Conservation (phyloP, 2,888 invertebrate genomes). For the Lycocerus yunnanus region DNA sequence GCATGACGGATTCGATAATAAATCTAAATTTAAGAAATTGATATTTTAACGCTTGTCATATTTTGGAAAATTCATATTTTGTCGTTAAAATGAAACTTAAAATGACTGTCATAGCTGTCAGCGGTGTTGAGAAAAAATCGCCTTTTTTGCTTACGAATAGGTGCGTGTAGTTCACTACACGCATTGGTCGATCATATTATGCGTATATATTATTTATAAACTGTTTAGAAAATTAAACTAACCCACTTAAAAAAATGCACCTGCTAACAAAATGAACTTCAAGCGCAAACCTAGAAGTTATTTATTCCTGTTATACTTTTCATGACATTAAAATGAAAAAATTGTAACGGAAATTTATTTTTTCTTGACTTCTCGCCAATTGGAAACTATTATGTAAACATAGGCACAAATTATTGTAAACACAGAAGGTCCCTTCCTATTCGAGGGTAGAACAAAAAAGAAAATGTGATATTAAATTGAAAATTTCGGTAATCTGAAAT, state of each 20-base stretch:
- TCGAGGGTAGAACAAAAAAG: background rate
- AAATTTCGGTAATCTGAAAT: no score
- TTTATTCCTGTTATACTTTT: background rate
- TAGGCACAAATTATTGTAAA: background rate
- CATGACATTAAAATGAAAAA: background rate
- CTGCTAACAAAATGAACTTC: background rate
- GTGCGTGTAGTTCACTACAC: no score
- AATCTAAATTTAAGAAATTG: background rate
- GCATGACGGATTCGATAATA: background rate
- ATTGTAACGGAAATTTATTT: background rate
- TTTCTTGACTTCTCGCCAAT: background rate
- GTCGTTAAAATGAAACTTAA: background rate
- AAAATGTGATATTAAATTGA: no score
- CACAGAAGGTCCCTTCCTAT: background rate
- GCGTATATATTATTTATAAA: background rate
- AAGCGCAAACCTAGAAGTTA: background rate
- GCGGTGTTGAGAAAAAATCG: background rate
- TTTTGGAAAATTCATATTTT: background rate
- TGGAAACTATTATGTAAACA: background rate
- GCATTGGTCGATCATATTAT: background rate
- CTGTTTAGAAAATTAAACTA: background rate
- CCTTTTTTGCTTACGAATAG: background rate
- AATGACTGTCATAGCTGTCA: background rate
- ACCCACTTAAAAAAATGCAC: background rate
- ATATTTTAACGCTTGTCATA: background rate